Conservation (phyloP, 2,797 vertebrate genomes). For the Acomys russatus region DNA sequence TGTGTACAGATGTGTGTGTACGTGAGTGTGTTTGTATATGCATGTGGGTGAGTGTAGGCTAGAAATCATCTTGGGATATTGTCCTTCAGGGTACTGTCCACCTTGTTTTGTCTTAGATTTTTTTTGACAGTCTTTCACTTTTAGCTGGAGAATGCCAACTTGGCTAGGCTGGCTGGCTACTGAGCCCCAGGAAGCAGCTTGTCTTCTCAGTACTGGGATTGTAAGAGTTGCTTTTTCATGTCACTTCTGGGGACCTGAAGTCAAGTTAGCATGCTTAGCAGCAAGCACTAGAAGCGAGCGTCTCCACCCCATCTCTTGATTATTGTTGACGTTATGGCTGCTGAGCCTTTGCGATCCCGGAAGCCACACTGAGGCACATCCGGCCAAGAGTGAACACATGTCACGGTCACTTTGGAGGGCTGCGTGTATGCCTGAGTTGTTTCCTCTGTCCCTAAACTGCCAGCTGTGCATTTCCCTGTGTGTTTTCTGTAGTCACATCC, state of each 20-base stretch:
- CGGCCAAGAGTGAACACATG: fast-evolving
- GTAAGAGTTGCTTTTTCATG: neutral
- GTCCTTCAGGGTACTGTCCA: neutral
- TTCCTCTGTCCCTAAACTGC: neutral
- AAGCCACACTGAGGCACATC: neutral
- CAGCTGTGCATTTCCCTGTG: neutral
- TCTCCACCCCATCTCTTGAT: neutral
- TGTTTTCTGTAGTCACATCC: neutral
- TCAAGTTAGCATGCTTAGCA: neutral
- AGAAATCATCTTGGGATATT: neutral
- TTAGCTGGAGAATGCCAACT: neutral
- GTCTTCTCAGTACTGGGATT: neutral
- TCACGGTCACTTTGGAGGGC: neutral
- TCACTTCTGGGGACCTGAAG: neutral
- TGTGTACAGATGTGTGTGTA: neutral
- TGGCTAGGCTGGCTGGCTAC: neutral
- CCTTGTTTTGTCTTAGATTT: neutral
- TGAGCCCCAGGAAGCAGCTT: neutral
- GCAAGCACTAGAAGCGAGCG: neutral
- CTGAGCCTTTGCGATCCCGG: neutral
- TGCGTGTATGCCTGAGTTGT: neutral
- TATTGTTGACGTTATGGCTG: neutral
- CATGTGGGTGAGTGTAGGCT: no score
- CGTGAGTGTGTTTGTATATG: no score
- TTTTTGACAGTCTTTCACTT: neutral